phyloP scores from a whole-genome alignment of 2,888 invertebrate genomes.

The Eubasilissa splendida region DNA sequence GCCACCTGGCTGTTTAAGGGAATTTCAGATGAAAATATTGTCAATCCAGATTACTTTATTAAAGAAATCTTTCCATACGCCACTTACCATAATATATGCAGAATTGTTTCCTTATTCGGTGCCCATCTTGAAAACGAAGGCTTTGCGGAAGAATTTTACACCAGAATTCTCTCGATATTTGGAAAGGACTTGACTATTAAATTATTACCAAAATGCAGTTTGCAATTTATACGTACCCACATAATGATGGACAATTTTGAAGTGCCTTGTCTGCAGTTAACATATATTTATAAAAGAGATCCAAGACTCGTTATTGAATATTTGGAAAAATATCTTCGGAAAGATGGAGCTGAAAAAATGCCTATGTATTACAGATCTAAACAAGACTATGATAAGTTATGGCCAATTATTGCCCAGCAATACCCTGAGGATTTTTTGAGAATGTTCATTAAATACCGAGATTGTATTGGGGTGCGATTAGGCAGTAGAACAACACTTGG shows the following conservation, averaged over 20 bases:
- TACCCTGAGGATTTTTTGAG: slow-evolving; percentile 41
- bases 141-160: slow-evolving; percentile 62
- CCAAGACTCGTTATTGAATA: slow-evolving; percentile 61
- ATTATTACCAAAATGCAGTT: slow-evolving; percentile 61
- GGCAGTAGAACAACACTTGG: slow-evolving; percentile 17
- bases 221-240: slow-evolving; percentile 57
- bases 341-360: background rate
- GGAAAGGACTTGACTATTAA: slow-evolving; percentile 60
- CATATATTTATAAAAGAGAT: slow-evolving; percentile 57
- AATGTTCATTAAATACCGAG: slow-evolving; percentile 16
- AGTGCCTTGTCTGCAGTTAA: slow-evolving; percentile 23
- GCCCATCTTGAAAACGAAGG: slow-evolving; percentile 58
- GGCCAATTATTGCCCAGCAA: slow-evolving; percentile 36
- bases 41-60: slow-evolving; percentile 60
- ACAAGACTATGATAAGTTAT: slow-evolving; percentile 21
- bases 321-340: slow-evolving; percentile 58
- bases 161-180: slow-evolving; percentile 57
- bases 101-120: slow-evolving; percentile 61
- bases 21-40: slow-evolving; percentile 55
- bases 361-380: background rate
- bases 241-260: slow-evolving; percentile 23
- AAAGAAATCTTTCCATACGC: slow-evolving; percentile 60
- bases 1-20: slow-evolving; percentile 62
- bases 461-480: slow-evolving; percentile 1
- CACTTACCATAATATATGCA: slow-evolving; percentile 60